A percentile compares a stretch with the other conserved stretches of the same genome.
These are phyloP conservation scores for Hephaestus fuliginosus DNA, from an alignment of 2,797 vertebrate genomes.

Conservation along the genomic window DNA sequence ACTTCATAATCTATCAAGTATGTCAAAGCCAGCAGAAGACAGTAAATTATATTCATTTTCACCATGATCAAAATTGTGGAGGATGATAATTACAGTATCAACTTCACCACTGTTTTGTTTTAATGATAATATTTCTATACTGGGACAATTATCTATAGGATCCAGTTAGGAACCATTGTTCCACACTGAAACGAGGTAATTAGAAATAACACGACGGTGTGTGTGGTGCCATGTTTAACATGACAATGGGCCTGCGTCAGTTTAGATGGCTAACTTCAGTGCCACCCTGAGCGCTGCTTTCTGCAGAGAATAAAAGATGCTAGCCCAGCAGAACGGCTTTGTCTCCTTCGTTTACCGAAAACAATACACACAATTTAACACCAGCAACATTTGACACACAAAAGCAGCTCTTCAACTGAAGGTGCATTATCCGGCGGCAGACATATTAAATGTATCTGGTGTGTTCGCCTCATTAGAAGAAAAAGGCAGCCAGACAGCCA, in stretches of 20 bases:
- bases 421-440: constrained; percentile 87
- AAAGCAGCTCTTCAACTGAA: constrained; percentile 88
- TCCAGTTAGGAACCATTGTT: constrained; percentile 73
- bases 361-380: constrained; percentile 92
- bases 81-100: constrained; percentile 74
- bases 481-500: constrained; percentile 91
- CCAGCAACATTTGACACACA: constrained; percentile 89
- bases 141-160: constrained; percentile 75
- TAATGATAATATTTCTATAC: constrained; percentile 76
- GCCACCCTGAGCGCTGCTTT: constrained; percentile 69
- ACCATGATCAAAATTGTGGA: constrained; percentile 31
- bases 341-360: constrained; percentile 90
- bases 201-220: constrained; percentile 77
- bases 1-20: constrained; percentile 22
- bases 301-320: constrained; percentile 81
- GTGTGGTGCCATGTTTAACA: constrained; percentile 82
- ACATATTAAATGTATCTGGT: constrained; percentile 95
- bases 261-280: constrained; percentile 75
- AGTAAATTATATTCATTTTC: constrained; percentile 28
- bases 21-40: neutral
- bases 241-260: constrained; percentile 81
- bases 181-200: constrained; percentile 75
- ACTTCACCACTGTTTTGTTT: constrained; percentile 68
- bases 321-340: constrained; percentile 83
- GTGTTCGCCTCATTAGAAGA: constrained; percentile 86